These are phyloP conservation scores for Turdus rufiventris DNA, from an alignment of 2,113 vertebrate genomes.

Conservation along the genomic window DNA sequence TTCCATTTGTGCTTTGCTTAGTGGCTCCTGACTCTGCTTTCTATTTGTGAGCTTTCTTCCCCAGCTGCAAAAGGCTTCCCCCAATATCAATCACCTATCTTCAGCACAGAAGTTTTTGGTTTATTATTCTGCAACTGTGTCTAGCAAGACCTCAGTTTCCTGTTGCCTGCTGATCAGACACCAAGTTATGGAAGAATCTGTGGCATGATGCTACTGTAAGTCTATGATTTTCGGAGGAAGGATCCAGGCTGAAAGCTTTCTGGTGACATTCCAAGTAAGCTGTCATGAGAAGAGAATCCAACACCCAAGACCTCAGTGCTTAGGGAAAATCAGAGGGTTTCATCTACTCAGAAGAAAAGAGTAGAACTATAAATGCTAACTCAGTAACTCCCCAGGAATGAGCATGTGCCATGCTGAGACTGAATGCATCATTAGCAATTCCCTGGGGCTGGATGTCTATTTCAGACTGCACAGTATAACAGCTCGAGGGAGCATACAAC, in stretches of 20 bases:
- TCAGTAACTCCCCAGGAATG: conserved; percentile 56
- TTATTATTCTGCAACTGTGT: neutral
- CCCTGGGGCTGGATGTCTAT: conserved; percentile 5
- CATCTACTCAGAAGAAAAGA: neutral
- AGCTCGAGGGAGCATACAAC: conserved; percentile 30
- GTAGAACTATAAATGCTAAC: conserved; percentile 46
- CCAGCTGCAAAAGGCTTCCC: neutral
- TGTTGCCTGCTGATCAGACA: neutral
- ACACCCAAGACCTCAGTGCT: conserved; percentile 6
- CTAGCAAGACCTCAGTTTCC: neutral
- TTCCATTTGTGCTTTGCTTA: neutral
- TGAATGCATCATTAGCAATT: conserved; percentile 43
- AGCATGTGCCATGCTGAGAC: conserved; percentile 45
- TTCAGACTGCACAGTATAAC: conserved; percentile 33
- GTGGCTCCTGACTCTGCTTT: neutral
- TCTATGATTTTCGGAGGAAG: neutral
- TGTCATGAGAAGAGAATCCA: conserved; percentile 48
- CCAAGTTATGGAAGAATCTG: neutral
- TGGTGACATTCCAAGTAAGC: conserved; percentile 30
- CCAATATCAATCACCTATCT: neutral
- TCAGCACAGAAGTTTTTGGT: neutral
- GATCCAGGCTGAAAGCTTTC: conserved; percentile 32
- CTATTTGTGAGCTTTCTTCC: neutral
- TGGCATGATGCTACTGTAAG: neutral
- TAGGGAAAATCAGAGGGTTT: conserved; percentile 39